phyloP scores from a whole-genome alignment of 2,113 vertebrate species.

The Hypomesus transpacificus region DNA sequence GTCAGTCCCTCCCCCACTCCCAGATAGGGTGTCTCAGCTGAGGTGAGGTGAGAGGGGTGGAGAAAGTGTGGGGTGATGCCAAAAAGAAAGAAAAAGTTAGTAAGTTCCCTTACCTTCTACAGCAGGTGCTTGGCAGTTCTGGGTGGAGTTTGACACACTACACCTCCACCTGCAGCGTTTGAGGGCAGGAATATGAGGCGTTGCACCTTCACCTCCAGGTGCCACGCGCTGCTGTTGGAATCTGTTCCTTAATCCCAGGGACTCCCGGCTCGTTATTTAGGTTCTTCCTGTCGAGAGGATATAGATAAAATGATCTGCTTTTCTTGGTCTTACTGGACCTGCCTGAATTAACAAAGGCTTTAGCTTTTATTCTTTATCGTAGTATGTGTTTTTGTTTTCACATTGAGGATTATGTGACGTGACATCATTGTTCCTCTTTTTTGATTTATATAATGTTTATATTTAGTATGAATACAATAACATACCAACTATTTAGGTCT shows the following conservation, averaged over 20 bases:
- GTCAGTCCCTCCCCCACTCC: neutral
- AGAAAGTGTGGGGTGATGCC: neutral
- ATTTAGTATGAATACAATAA: too few relatives aligned
- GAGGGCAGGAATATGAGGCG: conserved; percentile 53
- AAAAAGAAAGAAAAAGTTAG: neutral
- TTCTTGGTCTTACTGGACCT: neutral
- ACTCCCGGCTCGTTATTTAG: conserved; percentile 14
- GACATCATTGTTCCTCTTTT: neutral
- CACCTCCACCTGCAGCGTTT: conserved; percentile 57
- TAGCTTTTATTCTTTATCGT: neutral
- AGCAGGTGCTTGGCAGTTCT: conserved; percentile 4
- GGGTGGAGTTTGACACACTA: conserved; percentile 62
- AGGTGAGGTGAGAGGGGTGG: conserved; percentile 9
- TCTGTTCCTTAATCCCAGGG: conserved; percentile 46
- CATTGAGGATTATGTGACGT: neutral
- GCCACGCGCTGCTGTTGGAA: conserved; percentile 26
- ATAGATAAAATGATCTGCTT: neutral
- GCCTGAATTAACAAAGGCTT: neutral
- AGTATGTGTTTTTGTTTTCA: neutral
- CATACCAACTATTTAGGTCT: too few relatives aligned
- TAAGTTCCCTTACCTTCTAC: conserved; percentile 7
- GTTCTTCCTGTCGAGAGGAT: neutral
- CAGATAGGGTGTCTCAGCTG: neutral
- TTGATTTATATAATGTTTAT: too few relatives aligned
- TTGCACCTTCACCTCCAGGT: conserved; percentile 47